Percentiles rank a stretch among this genome's conserved stretches.
Conservation (phyloP, 1,140 invertebrate genomes). For the Cyphomyrmex costatus region DNA sequence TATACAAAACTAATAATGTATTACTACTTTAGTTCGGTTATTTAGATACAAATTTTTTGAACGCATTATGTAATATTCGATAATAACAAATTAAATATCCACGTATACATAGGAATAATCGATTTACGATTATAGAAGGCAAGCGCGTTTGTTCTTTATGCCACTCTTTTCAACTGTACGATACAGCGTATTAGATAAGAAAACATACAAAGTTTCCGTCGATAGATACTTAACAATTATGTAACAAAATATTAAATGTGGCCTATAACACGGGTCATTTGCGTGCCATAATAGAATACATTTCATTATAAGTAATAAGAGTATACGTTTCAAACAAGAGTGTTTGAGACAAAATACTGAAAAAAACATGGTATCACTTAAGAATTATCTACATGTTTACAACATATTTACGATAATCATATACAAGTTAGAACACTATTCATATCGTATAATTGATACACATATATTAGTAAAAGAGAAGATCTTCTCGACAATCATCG, state of each 20-base stretch:
- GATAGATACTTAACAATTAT: not conserved
- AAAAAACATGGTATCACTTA: not conserved
- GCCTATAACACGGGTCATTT: not conserved
- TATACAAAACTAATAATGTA: not conserved
- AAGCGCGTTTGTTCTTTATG: not conserved
- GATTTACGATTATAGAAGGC: not conserved
- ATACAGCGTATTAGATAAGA: not conserved
- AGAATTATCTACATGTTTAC: not conserved
- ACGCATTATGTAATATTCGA: not conserved
- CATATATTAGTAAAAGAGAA: not conserved
- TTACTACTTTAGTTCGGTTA: not conserved
- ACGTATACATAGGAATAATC: not conserved
- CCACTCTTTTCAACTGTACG: not conserved
- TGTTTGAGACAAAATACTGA: not conserved
- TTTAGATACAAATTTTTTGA: not conserved
- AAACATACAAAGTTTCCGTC: not conserved
- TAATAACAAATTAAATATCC: not conserved
- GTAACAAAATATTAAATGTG: not conserved
- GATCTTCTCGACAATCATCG: not conserved
- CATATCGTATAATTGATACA: not conserved
- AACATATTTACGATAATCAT: not conserved
- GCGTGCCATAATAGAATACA: slow-evolving; percentile 15
- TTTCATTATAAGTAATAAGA: slow-evolving; percentile 5
- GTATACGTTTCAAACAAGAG: not conserved
- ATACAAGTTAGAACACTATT: not conserved